Evolutionary conservation across 2,797 vertebrate genomes (phyloP), one percentile per base, ranked within the genome.

Genomic region (Lithobates pipiens): DNA sequence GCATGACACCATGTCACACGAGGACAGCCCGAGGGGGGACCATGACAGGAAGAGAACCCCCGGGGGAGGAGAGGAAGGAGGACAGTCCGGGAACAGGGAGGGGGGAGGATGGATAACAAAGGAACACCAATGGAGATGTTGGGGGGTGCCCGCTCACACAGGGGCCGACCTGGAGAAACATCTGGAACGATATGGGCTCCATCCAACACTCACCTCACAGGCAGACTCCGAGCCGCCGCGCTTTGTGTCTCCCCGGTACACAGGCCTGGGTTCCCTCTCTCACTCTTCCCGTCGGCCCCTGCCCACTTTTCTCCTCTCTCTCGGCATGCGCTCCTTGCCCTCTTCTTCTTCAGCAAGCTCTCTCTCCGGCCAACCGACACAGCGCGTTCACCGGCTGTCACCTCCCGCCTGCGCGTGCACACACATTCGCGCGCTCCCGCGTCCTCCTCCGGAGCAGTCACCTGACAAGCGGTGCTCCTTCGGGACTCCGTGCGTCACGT

Each of bases 381-480:
- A n/a, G 82, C 75, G 82, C 82, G 75, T 63, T 54, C 82, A n/a
- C 65, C 63, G 57, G 54, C 80, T 63, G 82, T 84, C 82, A 84
- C 73, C 82, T 84, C 82, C 82, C 82, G 82, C 82, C 74, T 39
- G 82, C 74, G 63, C 82, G 74, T 27, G 42, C 82, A 50, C 44
- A 50, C 44, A 8, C 44, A 3, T 11, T 5, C 0, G 67, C 65
- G 75, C 25, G 82, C 76, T 5, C 67, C n/a, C 67, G 61, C 46
- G 21, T 27, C 15, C 72, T 54, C 10, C 29, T 54, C 65, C 27
- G 4, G 36, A 29, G 23, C 67, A 65, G 67, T 71, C 82, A 71
- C 82, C 75, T 77, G 75, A 70, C 82, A 42, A 46, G 74, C 74
- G 74, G 82, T 69, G 23, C 73, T 84, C 82, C 67, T 73, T 46